phyloP scores from a whole-genome alignment of 2,797 vertebrate genomes.

The Cichlasoma orientale region DNA sequence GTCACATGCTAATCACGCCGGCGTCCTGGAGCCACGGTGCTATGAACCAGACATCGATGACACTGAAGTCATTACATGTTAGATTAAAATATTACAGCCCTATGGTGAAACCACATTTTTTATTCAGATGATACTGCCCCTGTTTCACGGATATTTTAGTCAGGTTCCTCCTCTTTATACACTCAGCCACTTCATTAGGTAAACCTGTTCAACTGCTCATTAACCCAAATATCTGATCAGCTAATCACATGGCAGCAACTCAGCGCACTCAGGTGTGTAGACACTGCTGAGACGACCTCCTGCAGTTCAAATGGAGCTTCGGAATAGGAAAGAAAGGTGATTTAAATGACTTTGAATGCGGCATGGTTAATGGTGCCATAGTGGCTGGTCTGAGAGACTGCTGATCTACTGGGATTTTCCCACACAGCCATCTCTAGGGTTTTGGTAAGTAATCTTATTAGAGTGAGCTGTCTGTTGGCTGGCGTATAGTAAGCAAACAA shows the following conservation, averaged over 20 bases:
- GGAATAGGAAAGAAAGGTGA: neutral
- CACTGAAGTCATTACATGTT: conserved; percentile 28
- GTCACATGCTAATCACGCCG: conserved; percentile 41
- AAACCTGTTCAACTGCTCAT: neutral
- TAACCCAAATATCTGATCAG: neutral
- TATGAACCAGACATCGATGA: conserved; percentile 36
- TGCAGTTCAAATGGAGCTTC: neutral
- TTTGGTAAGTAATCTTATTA: neutral
- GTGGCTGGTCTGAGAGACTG: neutral
- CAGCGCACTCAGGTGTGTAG: neutral
- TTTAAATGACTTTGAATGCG: neutral
- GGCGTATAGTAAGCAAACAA: no score
- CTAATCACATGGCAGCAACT: neutral
- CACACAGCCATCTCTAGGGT: neutral
- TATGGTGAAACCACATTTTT: conserved; percentile 70
- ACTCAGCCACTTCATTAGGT: neutral
- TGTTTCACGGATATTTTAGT: conserved; percentile 72
- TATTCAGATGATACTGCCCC: conserved; percentile 71
- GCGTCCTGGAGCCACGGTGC: conserved; percentile 16
- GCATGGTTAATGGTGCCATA: neutral
- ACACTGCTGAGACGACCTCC: neutral
- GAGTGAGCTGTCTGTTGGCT: no score
- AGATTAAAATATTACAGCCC: conserved; percentile 66
- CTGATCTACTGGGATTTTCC: neutral
- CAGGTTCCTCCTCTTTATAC: conserved; percentile 64